Evolutionary conservation across 2,797 vertebrate species (phyloP).

Genomic region (Epinephelus coioides): DNA sequence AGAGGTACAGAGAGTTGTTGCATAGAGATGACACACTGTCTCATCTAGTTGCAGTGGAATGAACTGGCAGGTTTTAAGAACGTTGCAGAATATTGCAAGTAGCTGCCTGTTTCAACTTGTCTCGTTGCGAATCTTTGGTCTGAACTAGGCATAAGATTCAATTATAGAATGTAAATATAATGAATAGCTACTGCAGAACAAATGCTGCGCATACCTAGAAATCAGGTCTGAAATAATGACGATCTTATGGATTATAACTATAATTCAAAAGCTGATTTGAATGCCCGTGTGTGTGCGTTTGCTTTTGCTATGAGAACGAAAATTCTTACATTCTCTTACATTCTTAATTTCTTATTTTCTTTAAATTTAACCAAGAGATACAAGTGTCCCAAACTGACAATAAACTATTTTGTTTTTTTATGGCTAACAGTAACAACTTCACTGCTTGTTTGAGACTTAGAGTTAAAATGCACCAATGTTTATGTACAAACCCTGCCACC

Average conservation of each 20-base stretch:
- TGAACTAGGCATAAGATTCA: neutral
- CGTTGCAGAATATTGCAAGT: too few relatives aligned
- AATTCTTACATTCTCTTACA: neutral
- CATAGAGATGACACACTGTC: too few relatives aligned
- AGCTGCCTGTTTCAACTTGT: too few relatives aligned
- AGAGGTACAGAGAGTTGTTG: too few relatives aligned
- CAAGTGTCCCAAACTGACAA: neutral
- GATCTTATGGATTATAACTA: neutral
- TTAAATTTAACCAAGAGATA: neutral
- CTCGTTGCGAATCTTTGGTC: too few relatives aligned
- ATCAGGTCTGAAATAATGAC: neutral
- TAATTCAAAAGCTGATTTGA: neutral
- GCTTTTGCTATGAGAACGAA: neutral
- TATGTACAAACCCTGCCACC: slow-evolving; percentile 89
- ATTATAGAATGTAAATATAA: neutral
- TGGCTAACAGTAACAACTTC: neutral
- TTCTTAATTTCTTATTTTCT: neutral
- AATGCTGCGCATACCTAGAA: neutral
- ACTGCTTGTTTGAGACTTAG: neutral
- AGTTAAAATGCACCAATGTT: neutral
- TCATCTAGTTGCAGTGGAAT: too few relatives aligned
- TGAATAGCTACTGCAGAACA: neutral
- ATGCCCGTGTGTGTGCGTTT: neutral
- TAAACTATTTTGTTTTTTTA: neutral
- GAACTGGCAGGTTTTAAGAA: too few relatives aligned